Evolutionary conservation across 2,797 vertebrate genomes (phyloP).

Genomic region (Florisuga fusca): DNA sequence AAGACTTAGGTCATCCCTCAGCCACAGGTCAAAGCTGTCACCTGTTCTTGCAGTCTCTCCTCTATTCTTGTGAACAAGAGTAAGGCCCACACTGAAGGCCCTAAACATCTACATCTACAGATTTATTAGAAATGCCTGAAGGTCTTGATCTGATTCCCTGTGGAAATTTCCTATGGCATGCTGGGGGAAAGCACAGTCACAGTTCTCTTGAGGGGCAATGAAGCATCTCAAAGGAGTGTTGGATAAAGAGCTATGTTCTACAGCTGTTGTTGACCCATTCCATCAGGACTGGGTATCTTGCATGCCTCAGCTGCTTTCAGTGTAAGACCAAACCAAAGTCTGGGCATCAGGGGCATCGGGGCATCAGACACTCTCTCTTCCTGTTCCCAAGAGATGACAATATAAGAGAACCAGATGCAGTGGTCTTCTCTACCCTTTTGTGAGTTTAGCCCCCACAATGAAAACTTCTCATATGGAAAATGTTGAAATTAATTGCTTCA

Average conservation of each 20-base stretch:
- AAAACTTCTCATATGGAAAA: background rate
- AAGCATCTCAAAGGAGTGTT: background rate
- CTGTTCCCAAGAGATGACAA: background rate
- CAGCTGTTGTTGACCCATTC: background rate
- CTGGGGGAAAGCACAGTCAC: background rate
- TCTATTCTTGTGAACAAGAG: background rate
- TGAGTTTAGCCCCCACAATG: background rate
- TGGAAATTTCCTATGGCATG: accelerated
- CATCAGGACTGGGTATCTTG: background rate
- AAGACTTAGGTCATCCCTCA: background rate
- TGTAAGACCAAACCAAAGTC: background rate
- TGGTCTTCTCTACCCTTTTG: background rate
- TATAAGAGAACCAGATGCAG: background rate
- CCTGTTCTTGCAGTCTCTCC: background rate
- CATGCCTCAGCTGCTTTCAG: background rate
- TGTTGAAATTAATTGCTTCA: background rate
- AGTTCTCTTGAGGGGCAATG: background rate
- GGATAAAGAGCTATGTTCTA: background rate
- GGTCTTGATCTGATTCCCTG: background rate
- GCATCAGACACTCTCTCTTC: background rate
- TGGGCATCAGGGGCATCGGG: background rate
- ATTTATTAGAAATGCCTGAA: background rate
- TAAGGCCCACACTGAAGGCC: background rate
- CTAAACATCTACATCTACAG: background rate
- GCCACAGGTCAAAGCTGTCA: background rate